phyloP scores from a whole-genome alignment of 1,140 invertebrate genomes.

The Pseudomyrmex dendroicus region DNA sequence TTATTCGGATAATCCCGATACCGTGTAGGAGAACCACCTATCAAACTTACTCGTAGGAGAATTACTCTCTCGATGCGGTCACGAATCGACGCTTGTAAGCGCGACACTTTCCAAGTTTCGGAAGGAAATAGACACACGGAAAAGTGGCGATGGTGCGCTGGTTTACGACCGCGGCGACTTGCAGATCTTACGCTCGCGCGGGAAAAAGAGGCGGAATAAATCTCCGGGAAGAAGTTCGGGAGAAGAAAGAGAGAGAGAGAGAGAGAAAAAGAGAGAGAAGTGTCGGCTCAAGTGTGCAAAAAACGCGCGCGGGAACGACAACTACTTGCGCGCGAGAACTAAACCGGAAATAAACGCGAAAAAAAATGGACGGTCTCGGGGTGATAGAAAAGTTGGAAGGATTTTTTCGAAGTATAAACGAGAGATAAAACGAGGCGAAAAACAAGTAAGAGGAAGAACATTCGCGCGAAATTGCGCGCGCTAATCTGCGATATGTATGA shows the following conservation, averaged over 20 bases:
- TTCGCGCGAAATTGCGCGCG: background rate
- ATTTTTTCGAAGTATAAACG: conserved; percentile 6
- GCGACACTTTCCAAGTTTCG: conserved; percentile 56
- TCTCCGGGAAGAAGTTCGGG: background rate
- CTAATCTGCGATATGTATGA: conserved; percentile 25
- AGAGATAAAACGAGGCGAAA: background rate
- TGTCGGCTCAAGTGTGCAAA: background rate
- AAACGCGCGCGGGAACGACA: conserved; percentile 1
- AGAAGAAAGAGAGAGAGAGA: background rate
- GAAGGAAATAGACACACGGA: conserved; percentile 32
- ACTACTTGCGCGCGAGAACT: background rate
- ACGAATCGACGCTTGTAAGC: conserved; percentile 31
- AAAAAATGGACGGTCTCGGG: conserved; percentile 4
- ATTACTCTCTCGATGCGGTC: conserved; percentile 43
- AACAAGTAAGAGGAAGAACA: background rate
- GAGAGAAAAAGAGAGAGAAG: too few relatives aligned
- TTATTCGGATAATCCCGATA: conserved; percentile 63
- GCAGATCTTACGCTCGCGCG: background rate
- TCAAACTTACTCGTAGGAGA: conserved; percentile 56
- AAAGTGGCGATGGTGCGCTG: conserved; percentile 30
- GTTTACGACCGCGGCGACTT: conserved; percentile 30
- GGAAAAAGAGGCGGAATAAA: background rate
- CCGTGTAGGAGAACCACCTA: conserved; percentile 36
- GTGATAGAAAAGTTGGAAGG: conserved; percentile 23
- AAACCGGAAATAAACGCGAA: conserved; percentile 4